phyloP scores from a whole-genome alignment of 2,888 invertebrate genomes.

The Stratiomys singularior region DNA sequence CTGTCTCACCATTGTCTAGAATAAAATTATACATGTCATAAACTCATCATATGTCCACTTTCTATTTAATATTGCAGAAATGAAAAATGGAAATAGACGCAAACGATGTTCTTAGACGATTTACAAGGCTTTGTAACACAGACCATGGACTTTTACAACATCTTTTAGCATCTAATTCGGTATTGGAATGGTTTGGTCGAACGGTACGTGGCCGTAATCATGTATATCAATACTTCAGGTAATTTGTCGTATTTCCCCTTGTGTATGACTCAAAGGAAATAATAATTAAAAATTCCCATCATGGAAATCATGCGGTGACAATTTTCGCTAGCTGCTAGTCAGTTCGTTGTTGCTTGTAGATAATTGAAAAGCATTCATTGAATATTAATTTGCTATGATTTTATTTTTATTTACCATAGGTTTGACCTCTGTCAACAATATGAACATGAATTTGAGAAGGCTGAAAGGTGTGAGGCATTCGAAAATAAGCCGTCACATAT shows the following conservation, averaged over 20 bases:
- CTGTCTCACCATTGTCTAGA: not conserved
- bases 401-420: slow-evolving; percentile 51
- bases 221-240: slow-evolving; percentile 55
- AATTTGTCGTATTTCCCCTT: slow-evolving; percentile 27
- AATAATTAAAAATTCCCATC: slow-evolving; percentile 32
- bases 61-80: slow-evolving; percentile 36
- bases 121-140: slow-evolving; percentile 46
- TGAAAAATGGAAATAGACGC: slow-evolving; percentile 50
- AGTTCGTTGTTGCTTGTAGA: not conserved
- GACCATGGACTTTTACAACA: slow-evolving; percentile 54
- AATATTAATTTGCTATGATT: slow-evolving; percentile 33
- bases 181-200: slow-evolving; percentile 60
- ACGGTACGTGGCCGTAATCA: slow-evolving; percentile 55
- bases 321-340: not conserved
- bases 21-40: not conserved
- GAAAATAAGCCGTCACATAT: slow-evolving; percentile 57
- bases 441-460: slow-evolving; percentile 56
- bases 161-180: slow-evolving; percentile 57
- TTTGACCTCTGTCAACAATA: slow-evolving; percentile 57
- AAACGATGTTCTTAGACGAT: slow-evolving; percentile 49
- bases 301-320: not conserved
- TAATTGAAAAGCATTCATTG: not conserved
- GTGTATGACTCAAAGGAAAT: slow-evolving; percentile 23
- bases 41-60: not conserved
- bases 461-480: slow-evolving; percentile 55